Base-by-base conservation (phyloP, 2,113 vertebrate genomes). In the Nestor notabilis region DNA sequence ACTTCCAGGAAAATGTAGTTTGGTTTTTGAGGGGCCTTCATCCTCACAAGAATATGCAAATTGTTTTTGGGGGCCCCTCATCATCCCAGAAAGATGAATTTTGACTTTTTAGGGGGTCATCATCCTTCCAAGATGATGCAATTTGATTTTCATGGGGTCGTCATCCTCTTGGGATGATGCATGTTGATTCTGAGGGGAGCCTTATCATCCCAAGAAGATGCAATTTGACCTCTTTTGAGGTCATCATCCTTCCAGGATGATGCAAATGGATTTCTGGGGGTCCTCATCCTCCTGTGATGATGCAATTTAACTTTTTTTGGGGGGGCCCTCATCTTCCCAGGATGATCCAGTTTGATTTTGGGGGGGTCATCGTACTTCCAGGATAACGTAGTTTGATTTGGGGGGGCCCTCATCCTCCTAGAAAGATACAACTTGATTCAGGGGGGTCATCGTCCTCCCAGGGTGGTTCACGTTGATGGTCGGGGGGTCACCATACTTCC, bases 181-280 rank as follows among this genome's bases (percentile, higher is more conserved):
- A 46, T 29, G 13, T 64, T 24, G 24, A 66, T 55, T 56, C 11
- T 4, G 5, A 52, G n/a, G 17, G 5, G 33, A 23, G 5, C 9
- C 11, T 3, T 10, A 15, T 5, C 14, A 15, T 49, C 52, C 35
- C 17, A 28, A 27, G 5, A 53, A 2, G 10, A 13, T 16, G 27
- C 35, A 49, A 2, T 16, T 29, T 15, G 10, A 37, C 39, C 56
- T 55, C 18, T 4, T 0, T 6, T 3, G 16, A 9, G 2, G 4
- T 1, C 12, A 41, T 33, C 25, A 2, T 3, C 16, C 13, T 52
- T 16, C 25, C 50, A 41, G 0, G 0, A 17, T 2, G 2, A 28
- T 31, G 13, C 33, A 47, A n/a, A 24, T 17, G 14, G 7, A 53
- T 53, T 78, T 56, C 21, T 1, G 15, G 3, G 29, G 5, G 9